Evolutionary conservation across 2,113 vertebrate species (phyloP).

Genomic region (Bos javanicus): DNA sequence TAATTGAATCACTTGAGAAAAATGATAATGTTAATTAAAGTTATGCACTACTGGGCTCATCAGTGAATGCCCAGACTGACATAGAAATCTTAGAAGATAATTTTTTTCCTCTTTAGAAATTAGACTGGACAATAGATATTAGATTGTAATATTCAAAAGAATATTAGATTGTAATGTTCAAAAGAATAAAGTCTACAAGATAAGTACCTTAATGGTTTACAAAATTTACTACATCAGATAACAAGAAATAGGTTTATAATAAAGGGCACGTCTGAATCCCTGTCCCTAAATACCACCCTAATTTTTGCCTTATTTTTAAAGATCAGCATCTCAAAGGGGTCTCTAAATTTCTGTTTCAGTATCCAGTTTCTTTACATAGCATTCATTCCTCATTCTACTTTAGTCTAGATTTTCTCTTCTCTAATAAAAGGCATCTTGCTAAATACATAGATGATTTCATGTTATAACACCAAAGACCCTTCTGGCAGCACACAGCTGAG

Average conservation of each 20-base stretch:
- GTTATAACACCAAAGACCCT: neutral
- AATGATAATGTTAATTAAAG: slow-evolving; percentile 62
- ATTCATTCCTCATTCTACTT: neutral
- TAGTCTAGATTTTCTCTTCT: neutral
- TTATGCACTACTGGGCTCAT: slow-evolving; percentile 32
- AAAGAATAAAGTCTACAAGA: neutral
- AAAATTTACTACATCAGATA: neutral
- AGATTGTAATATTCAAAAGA: neutral
- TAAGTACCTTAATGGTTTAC: neutral
- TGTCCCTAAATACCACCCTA: neutral
- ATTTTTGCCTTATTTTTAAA: neutral
- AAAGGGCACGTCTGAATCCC: neutral
- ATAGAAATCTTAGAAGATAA: slow-evolving; percentile 39
- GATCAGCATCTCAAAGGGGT: neutral
- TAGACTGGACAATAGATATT: neutral
- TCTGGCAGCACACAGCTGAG: neutral
- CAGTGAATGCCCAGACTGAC: neutral
- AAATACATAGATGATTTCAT: neutral
- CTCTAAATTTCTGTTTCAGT: neutral
- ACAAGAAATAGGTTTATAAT: neutral
- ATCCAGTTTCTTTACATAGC: neutral
- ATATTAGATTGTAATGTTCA: neutral
- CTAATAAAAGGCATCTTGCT: neutral
- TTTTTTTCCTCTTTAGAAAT: slow-evolving; percentile 11
- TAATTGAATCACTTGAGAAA: slow-evolving; percentile 57